Base-by-base conservation (phyloP, 2,797 vertebrate species). In the Mus caroli region DNA sequence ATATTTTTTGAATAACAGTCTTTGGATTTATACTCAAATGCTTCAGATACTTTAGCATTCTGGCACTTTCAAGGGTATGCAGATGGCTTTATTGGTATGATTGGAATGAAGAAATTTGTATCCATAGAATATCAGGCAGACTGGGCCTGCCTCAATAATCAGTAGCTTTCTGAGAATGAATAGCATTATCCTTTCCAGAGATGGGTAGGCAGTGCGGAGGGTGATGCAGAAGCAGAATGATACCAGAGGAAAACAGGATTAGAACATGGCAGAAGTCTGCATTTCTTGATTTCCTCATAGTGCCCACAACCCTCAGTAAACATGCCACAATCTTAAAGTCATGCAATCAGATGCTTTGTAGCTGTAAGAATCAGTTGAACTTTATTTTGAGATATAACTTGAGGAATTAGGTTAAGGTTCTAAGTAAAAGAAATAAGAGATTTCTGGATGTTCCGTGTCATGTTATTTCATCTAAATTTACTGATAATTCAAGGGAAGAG, bases 1-100 rank as follows among this genome's bases (percentile, higher is more conserved):
- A 76, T 80, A 52, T 69, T 92, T 96, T 80, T 90, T 84, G 52
- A 94, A 34, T 56, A 95, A 84, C 58, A n/a, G 60, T 77, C 43
- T 95, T 43, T 78, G 28, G 26, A 60, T 92, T 93, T 94, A 69
- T 58, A 37, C 6, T 62, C 12, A 69, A 87, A 79, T 84, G 14
- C 19, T 83, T 94, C 13, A 88, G 40, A 62, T 19, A 56, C 34
- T 77, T 91, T 87, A 90, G 20, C 6, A 26, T 89, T 64, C 8
- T 91, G 43, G 43, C 54, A 67, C 78, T 95, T 91, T 40, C 79
- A 84, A 67, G 13, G 14, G 79, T 22, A 3, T 58, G 50, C 4
- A 67, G 37, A 71, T 87, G 43, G 17, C 37, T 96, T 95, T 91
- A 62, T 34, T 96, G 62, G 75, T 17, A 0, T 54, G 89, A 91